A percentile compares a stretch with the other conserved stretches of the same genome.
These are phyloP conservation scores for Puma concolor DNA, from an alignment of 2,113 vertebrate species.

Conservation along the genomic window DNA sequence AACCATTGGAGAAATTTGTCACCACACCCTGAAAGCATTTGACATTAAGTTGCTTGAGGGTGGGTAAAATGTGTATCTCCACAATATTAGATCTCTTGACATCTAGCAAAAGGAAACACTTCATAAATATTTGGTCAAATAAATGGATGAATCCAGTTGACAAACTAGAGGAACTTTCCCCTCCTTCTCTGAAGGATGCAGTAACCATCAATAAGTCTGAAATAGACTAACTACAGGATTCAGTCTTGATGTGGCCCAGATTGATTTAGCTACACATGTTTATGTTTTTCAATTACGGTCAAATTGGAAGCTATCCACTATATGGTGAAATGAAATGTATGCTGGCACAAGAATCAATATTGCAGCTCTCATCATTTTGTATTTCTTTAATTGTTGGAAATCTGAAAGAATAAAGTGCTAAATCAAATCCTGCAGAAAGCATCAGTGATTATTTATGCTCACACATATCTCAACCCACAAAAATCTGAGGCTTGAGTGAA, in stretches of 20 bases:
- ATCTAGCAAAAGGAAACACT: neutral
- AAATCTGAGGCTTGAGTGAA: neutral
- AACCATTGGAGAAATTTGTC: neutral
- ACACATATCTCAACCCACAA: neutral
- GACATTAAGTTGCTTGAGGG: neutral
- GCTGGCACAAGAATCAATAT: neutral
- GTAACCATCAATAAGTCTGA: neutral
- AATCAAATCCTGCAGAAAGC: neutral
- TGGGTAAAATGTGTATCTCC: neutral
- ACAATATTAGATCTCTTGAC: neutral
- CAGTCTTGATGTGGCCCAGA: neutral
- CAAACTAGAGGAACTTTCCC: neutral
- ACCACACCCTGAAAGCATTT: neutral
- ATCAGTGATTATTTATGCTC: neutral
- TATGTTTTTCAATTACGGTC: neutral
- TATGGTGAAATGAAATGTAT: neutral
- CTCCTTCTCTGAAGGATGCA: neutral
- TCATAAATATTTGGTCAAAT: conserved; percentile 1
- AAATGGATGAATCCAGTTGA: neutral
- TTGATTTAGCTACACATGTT: neutral
- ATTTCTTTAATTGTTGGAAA: neutral
- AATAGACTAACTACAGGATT: neutral
- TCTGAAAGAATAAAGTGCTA: neutral
- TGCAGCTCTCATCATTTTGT: neutral
- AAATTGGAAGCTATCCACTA: neutral